Base-by-base conservation (phyloP, 2,888 invertebrate genomes). In the Cepaea hortensis region DNA sequence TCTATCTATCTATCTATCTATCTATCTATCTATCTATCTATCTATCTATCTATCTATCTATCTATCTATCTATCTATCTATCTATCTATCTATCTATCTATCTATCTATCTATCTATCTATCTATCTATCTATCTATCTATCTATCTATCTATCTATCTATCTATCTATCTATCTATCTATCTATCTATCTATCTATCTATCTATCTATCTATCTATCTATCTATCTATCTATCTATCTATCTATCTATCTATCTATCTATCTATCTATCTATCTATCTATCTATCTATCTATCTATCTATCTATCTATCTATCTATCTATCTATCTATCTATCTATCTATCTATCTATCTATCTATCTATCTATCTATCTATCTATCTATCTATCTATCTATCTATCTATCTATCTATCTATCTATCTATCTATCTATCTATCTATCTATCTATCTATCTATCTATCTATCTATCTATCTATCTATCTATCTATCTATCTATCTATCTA, bases 1-100 rank as follows among this genome's bases (percentile, higher is more conserved):
- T 65, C 65, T 65, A 65, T 65, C 65, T 65, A 65, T 65, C n/a
- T n/a, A n/a, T 65, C 65, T 65, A 65, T 65, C 65, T 65, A 65
- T 65, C 65, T 65, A 65, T 65, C n/a, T n/a, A n/a, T 65, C 65
- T 65, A 65, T 65, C 65, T 65, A 65, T 65, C 65, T 65, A 65
- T 65, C n/a, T n/a, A n/a, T 65, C 65, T 65, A 65, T 65, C 65
- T 65, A 65, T 65, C 65, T 65, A 65, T 65, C n/a, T n/a, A n/a
- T 65, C 65, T 65, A 65, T 65, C 65, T 65, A 65, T 65, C 65
- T 65, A 65, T 65, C n/a, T n/a, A n/a, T 65, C 65, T 65, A 65
- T 65, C 65, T 65, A 65, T 65, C 65, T 65, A 65, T 65, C n/a
- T n/a, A n/a, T 65, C 65, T 65, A 65, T 65, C 65, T 65, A 65